These are phyloP conservation scores for Drosophila athabasca DNA, from an alignment of 1,140 invertebrate genomes.

Conservation along the genomic window DNA sequence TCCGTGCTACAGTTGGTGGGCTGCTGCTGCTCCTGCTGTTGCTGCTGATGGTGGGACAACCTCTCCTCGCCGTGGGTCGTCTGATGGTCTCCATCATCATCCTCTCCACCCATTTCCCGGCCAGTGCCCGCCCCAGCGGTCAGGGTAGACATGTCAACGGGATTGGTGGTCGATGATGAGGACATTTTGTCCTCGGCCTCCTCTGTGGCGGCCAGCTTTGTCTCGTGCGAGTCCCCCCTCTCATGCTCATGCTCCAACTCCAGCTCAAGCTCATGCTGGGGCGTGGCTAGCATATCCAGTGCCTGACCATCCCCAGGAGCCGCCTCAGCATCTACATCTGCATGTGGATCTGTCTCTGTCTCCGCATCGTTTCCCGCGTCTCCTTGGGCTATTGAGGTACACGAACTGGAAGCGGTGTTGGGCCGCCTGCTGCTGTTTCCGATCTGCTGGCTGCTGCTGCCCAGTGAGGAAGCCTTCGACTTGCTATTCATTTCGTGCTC, in stretches of 20 bases:
- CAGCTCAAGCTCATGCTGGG: conserved; percentile 5
- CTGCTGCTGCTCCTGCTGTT: conserved; percentile 3
- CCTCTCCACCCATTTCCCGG: conserved; percentile 21
- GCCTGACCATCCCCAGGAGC: conserved; percentile 4
- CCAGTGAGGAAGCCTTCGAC: conserved; percentile 74
- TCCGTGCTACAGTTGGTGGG: conserved; percentile 17
- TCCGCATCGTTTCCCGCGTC: no score
- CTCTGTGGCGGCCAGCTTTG: conserved; percentile 11
- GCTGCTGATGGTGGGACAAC: neutral
- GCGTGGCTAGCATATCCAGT: conserved; percentile 1
- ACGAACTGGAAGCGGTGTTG: conserved; percentile 72
- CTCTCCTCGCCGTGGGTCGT: conserved; percentile 5
- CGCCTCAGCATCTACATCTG: neutral
- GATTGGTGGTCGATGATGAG: conserved; percentile 75
- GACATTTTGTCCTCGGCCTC: conserved; percentile 66
- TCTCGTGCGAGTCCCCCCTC: conserved; percentile 10
- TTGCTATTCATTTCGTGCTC: conserved; percentile 59
- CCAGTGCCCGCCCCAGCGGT: conserved; percentile 82
- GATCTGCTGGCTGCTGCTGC: conserved; percentile 77
- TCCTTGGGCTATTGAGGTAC: conserved; percentile 50
- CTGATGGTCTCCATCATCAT: conserved; percentile 12
- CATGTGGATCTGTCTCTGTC: conserved; percentile 17
- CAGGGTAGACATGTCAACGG: conserved; percentile 83
- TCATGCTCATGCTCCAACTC: conserved; percentile 2
- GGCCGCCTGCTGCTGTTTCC: conserved; percentile 62